Evolutionary conservation across 2,888 invertebrate genomes (phyloP), one percentile per base, ranked within the genome.

Genomic region (Ichneumon xanthorius): DNA sequence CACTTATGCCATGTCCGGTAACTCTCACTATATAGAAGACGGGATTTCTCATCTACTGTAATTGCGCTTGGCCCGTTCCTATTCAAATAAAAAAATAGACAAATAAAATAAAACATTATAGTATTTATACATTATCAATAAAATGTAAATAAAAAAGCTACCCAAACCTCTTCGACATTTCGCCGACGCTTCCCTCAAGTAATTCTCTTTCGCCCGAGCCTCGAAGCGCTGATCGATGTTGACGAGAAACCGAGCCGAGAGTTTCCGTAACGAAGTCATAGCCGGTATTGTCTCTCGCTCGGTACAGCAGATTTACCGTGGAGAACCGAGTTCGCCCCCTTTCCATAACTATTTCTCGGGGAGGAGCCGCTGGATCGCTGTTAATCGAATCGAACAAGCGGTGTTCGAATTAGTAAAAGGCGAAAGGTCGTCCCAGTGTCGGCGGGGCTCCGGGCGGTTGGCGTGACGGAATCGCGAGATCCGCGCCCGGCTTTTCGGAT

Each of bases 301-400:
- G 58, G 26, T 4, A 26, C 1, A 14, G 19, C 26, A 26, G 22
- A 26, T 58, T 58, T 11, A 11, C 11, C 26, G 26, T 9, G 9
- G 2, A 9, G 22, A 22, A 11, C 58, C 9, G 2, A 58, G 26
- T 58, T 58, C 26, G 11, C 26, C 14, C 4, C 22, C 26, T 22
- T 26, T 58, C 26, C 1, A 26, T 4, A 14, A 14, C 22, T 22
- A 11, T 55, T 55, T 7, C 22, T 1, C 58, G 58, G 4, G 0
- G 58, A 58, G 26, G 22, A 9, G 22, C 58, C 22, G 11, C 9
- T 16, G 14, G 26, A 33, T 16, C 30, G 53, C 14, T 9, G 2
- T 16, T 61, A 73, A 73, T 26, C n/a, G 53, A 63, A 75, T 67
- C 61, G 50, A 76, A 76, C 65, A 50, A 80, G 33, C 58, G 19